Conservation (phyloP, 1,140 invertebrate genomes). For the Chymomyza costata region DNA sequence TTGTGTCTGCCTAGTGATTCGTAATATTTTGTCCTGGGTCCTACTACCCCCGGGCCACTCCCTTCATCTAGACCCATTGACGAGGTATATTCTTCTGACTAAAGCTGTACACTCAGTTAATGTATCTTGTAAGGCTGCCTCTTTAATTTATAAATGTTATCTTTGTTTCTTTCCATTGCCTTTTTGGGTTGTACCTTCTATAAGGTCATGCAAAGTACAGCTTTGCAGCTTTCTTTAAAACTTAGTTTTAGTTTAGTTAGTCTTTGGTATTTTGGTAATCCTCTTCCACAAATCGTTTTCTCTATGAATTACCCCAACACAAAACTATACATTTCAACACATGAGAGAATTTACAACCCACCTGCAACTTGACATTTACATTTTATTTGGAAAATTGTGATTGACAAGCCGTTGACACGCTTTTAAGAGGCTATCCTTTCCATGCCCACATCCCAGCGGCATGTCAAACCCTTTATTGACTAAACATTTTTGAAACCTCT, state of each 20-base stretch:
- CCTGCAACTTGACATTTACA: conserved; percentile 54
- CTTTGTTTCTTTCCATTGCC: no score
- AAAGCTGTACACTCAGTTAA: no score
- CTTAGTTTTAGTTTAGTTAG: background rate
- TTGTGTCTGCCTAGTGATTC: no score
- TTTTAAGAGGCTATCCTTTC: conserved; percentile 31
- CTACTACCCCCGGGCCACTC: no score
- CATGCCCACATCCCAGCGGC: background rate
- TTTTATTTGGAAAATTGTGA: conserved; percentile 70
- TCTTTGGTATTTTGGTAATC: background rate
- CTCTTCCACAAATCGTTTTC: conserved; percentile 10
- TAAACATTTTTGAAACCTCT: conserved; percentile 32
- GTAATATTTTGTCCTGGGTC: no score
- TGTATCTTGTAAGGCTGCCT: no score
- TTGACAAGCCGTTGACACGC: conserved; percentile 67
- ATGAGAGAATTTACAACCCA: conserved; percentile 20
- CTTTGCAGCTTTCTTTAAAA: no score
- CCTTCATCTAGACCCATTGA: no score
- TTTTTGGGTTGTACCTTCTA: no score
- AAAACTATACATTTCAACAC: conserved; percentile 42
- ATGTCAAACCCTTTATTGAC: conserved; percentile 20
- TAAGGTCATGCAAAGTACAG: no score
- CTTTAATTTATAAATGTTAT: no score
- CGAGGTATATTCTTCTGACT: no score
- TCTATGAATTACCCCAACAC: background rate